phyloP scores from a whole-genome alignment of 2,113 vertebrate genomes.

The Hippocampus guttulatus region DNA sequence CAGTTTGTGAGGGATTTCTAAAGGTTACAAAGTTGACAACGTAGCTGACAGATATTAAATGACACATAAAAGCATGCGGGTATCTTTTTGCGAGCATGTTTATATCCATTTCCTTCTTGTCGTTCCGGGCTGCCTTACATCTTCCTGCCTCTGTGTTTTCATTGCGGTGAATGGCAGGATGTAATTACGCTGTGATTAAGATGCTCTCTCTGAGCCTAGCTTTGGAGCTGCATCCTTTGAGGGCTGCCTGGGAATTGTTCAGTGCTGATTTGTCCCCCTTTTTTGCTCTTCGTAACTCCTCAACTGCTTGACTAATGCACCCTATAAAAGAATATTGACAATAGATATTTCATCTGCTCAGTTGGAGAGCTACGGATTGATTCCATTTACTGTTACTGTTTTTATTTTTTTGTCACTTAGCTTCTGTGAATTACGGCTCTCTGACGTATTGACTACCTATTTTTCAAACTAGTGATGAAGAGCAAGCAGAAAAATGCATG shows the following conservation, averaged over 20 bases:
- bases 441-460: constrained; percentile 37
- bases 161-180: constrained; percentile 63
- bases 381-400: constrained; percentile 16
- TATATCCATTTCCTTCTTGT: constrained; percentile 57
- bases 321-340: constrained; percentile 52
- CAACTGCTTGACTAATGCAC: constrained; percentile 23
- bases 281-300: constrained; percentile 38
- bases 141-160: constrained; percentile 60
- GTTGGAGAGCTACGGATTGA: constrained; percentile 21
- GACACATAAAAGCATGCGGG: constrained; percentile 39
- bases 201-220: constrained; percentile 51
- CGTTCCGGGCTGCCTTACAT: constrained; percentile 43
- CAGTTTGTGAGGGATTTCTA: constrained; percentile 16
- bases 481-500: constrained; percentile 36
- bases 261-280: constrained; percentile 23
- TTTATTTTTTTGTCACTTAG: constrained; percentile 33
- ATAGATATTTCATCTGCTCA: constrained; percentile 33
- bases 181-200: constrained; percentile 68
- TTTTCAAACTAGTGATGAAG: constrained; percentile 26
- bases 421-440: constrained; percentile 40
- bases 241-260: constrained; percentile 46
- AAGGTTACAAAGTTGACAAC: constrained; percentile 16
- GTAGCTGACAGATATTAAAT: constrained; percentile 41
- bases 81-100: constrained; percentile 33
- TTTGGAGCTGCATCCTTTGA: constrained; percentile 43